Percentiles rank a stretch among this genome's conserved stretches.
Evolutionary conservation across 2,888 invertebrate genomes (phyloP).

Genomic region (Leuctra nigra): DNA sequence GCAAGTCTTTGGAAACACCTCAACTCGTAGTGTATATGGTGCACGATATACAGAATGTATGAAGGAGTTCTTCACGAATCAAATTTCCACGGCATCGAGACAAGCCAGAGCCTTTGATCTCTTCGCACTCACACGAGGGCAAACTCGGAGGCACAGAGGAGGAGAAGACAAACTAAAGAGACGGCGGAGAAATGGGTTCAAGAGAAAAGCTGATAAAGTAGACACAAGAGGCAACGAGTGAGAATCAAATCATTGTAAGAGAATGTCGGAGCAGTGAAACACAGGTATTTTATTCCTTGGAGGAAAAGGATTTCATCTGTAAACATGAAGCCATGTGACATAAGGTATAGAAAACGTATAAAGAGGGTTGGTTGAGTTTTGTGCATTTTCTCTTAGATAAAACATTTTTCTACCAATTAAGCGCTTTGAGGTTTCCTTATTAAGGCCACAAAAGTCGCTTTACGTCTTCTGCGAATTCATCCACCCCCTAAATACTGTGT

Average conservation of each 20-base stretch:
- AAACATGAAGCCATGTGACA: too few species aligned
- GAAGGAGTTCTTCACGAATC: slow-evolving; percentile 7
- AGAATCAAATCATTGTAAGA: slow-evolving; percentile 7
- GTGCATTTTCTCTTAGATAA: too few species aligned
- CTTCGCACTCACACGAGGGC: neutral
- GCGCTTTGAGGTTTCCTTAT: too few species aligned
- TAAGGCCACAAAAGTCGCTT: too few species aligned
- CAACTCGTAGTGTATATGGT: too few species aligned
- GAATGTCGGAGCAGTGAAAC: neutral
- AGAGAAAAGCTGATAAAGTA: slow-evolving; percentile 14
- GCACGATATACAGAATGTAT: too few species aligned
- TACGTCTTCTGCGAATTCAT: too few species aligned
- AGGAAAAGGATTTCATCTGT: neutral
- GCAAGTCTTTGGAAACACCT: too few species aligned
- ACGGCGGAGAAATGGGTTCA: slow-evolving; percentile 11
- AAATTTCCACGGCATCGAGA: slow-evolving; percentile 7
- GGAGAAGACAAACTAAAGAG: slow-evolving; percentile 3
- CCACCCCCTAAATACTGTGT: too few species aligned
- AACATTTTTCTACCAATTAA: too few species aligned
- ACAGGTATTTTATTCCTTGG: neutral
- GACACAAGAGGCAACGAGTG: neutral
- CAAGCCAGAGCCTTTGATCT: slow-evolving; percentile 11
- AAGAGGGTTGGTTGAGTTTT: too few species aligned
- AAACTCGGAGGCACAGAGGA: neutral
- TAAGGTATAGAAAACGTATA: too few species aligned